Percentiles rank a stretch among this genome's conserved stretches.
These are phyloP conservation scores for Moxostoma hubbsi DNA, from an alignment of 2,797 vertebrate genomes.

Conservation along the genomic window DNA sequence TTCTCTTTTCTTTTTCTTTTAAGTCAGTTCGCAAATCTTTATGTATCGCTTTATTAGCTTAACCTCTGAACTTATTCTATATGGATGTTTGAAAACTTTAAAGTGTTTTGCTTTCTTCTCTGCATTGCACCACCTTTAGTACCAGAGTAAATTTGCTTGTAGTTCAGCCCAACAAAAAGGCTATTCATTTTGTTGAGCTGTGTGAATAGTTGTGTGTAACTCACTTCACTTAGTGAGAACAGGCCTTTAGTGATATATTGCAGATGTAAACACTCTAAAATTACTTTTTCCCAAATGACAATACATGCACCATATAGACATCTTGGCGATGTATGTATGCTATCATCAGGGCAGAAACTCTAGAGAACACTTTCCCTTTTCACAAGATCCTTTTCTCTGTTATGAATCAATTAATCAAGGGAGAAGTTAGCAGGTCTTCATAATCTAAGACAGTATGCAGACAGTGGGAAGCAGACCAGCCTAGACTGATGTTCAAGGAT, in stretches of 20 bases:
- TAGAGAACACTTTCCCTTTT: conserved; percentile 10
- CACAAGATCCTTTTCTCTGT: not conserved
- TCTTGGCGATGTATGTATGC: not conserved
- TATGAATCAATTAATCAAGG: conserved; percentile 15
- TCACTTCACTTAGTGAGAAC: not conserved
- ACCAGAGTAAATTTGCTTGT: too few relatives aligned
- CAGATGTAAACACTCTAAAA: conserved; percentile 10
- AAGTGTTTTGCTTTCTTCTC: too few relatives aligned
- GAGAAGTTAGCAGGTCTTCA: not conserved
- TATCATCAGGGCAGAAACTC: not conserved
- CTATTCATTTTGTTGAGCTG: not conserved
- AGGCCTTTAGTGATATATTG: not conserved
- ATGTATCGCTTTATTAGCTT: too few relatives aligned
- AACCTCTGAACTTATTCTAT: too few relatives aligned
- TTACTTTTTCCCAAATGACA: conserved; percentile 11
- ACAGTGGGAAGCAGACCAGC: not conserved
- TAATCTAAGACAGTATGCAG: not conserved
- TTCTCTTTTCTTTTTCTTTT: too few relatives aligned
- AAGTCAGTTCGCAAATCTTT: too few relatives aligned
- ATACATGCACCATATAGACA: not conserved
- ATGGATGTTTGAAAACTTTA: too few relatives aligned
- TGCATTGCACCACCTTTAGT: too few relatives aligned
- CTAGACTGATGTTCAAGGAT: not conserved
- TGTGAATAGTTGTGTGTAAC: not conserved
- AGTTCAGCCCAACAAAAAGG: too few relatives aligned